These are phyloP conservation scores for Furcula furcula DNA, from an alignment of 2,888 invertebrate genomes.

Conservation along the genomic window DNA sequence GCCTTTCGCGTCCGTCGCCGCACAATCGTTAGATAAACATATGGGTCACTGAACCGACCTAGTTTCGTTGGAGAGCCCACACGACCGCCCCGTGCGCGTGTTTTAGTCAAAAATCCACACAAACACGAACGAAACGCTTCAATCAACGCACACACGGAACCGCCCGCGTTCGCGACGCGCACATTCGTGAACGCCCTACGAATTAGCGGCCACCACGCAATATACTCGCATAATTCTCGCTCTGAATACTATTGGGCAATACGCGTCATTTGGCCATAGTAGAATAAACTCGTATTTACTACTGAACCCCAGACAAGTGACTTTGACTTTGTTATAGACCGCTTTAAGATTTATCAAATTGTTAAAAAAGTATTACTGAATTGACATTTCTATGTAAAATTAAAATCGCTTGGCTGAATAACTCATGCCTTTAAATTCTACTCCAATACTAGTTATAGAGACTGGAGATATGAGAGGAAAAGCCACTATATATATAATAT, in stretches of 20 bases:
- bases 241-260: conserved; percentile 28
- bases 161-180: conserved; percentile 19
- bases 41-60: conserved; percentile 81
- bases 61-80: conserved; percentile 59
- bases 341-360: too few species aligned
- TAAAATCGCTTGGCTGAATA: too few species aligned
- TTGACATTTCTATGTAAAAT: too few species aligned
- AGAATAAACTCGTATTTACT: conserved; percentile 23
- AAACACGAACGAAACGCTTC: conserved; percentile 40
- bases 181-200: conserved; percentile 22
- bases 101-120: conserved; percentile 63
- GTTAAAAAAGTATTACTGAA: too few species aligned
- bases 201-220: conserved; percentile 27
- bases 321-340: conserved; percentile 19
- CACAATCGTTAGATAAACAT: conserved; percentile 80
- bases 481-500: too few species aligned
- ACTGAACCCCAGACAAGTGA: conserved; percentile 11
- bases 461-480: too few species aligned
- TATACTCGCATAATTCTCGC: conserved; percentile 35
- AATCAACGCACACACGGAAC: conserved; percentile 41
- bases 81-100: conserved; percentile 52
- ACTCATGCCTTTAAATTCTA: too few species aligned
- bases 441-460: too few species aligned
- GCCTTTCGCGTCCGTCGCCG: conserved; percentile 55
- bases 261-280: conserved; percentile 23